phyloP scores from a whole-genome alignment of 1,140 invertebrate species.

The Drosophila nigrodunni region DNA sequence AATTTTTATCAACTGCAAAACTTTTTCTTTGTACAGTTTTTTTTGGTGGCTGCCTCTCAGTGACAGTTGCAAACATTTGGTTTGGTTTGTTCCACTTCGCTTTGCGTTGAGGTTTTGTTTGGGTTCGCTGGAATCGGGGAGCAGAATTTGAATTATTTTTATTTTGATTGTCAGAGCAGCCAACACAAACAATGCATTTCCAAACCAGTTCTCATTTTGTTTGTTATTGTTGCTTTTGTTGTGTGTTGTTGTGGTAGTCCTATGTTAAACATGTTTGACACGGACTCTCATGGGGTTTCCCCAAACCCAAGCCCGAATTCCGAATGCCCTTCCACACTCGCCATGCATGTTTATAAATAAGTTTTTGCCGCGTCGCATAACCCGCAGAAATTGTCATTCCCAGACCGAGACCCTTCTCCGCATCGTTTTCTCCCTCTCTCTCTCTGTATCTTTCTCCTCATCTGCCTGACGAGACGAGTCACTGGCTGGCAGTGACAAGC shows the following conservation, averaged over 20 bases:
- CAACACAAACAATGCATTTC: slow-evolving; percentile 27
- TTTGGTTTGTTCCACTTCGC: slow-evolving; percentile 39
- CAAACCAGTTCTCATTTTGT: slow-evolving; percentile 65
- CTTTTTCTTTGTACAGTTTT: slow-evolving; percentile 10
- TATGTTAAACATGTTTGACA: slow-evolving; percentile 80
- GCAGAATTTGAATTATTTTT: slow-evolving; percentile 61
- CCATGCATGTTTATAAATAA: slow-evolving; percentile 60
- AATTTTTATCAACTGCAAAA: slow-evolving; percentile 30
- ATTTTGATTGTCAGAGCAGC: slow-evolving; percentile 67
- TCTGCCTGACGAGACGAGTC: slow-evolving; percentile 38
- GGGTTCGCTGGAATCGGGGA: slow-evolving; percentile 30
- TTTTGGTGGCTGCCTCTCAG: slow-evolving; percentile 26
- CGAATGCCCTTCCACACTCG: slow-evolving; percentile 26
- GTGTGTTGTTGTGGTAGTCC: slow-evolving; percentile 74
- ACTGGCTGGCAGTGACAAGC: slow-evolving; percentile 74
- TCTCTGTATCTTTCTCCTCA: not conserved
- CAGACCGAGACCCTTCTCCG: slow-evolving; percentile 14
- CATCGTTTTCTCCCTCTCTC: no score
- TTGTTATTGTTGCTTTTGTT: slow-evolving; percentile 63
- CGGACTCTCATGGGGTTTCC: slow-evolving; percentile 70
- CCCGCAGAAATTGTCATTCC: slow-evolving; percentile 63
- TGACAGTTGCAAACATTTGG: slow-evolving; percentile 75
- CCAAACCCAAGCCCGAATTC: slow-evolving; percentile 2
- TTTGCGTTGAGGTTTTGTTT: slow-evolving; percentile 32
- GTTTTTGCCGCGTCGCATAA: slow-evolving; percentile 52